A percentile compares a stretch with the other conserved stretches of the same genome.
Evolutionary conservation across 2,797 vertebrate species (phyloP).

Genomic region (Melanotaenia boesemani): DNA sequence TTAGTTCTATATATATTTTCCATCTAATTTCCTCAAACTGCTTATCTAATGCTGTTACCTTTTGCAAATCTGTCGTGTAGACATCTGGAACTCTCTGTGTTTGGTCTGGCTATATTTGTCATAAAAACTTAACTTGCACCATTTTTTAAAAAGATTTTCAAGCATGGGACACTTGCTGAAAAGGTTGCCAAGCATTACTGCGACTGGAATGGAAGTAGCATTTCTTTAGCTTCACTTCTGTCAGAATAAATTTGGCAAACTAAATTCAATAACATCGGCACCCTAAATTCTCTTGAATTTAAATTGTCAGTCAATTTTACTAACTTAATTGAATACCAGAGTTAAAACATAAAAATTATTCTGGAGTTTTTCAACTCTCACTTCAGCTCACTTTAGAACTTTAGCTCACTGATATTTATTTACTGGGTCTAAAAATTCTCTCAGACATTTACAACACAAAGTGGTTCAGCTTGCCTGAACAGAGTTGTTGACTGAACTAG

Average conservation of each 20-base stretch:
- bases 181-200: not conserved
- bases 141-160: too few species aligned
- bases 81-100: not conserved
- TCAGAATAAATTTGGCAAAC: not conserved
- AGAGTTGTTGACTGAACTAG: too few species aligned
- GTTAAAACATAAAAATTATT: too few species aligned
- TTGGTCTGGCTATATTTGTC: not conserved
- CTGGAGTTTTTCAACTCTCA: too few species aligned
- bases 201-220: not conserved
- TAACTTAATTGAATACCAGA: too few species aligned
- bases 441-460: too few species aligned
- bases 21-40: not conserved
- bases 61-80: not conserved
- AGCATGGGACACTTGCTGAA: not conserved
- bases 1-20: not conserved
- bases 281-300: too few species aligned
- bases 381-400: too few species aligned
- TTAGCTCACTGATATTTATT: too few species aligned
- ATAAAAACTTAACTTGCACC: not conserved
- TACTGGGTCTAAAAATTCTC: too few species aligned
- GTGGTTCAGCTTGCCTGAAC: too few species aligned
- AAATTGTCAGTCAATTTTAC: too few species aligned
- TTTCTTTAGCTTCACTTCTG: not conserved
- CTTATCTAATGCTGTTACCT: not conserved
- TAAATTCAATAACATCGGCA: not conserved